Evolutionary conservation across 2,888 invertebrate genomes (phyloP), one percentile per base, ranked within the genome.

Genomic region (Acrobasis consociella): DNA sequence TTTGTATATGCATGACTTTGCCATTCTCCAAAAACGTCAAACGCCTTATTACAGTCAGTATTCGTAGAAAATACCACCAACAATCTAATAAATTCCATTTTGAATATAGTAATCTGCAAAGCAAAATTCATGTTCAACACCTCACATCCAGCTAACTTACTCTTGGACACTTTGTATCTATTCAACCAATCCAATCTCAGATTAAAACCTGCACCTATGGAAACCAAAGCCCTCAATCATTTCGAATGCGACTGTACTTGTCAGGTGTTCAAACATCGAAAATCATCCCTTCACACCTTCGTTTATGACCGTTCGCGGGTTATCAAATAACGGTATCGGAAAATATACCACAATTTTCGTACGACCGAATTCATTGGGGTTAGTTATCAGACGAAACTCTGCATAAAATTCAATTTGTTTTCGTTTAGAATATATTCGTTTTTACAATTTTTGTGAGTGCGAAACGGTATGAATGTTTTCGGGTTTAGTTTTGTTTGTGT

Each of bases 281-380:
- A 38, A 60, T 37, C 16, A 49, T 31, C 58, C 58, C 49, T 58
- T 37, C 31, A 59, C 58, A 49, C 58, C 49, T 59, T 49, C 49
- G 58, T 59, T 38, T 49, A 59, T 49, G 37, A 49, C 49, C 73
- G 73, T 80, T 81, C 71, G 69, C 72, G 72, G 71, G 73, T 74
- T 73, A 77, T 73, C 70, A 78, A 77, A 72, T 70, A 73, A 49
- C 50, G 75, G 73, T 70, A 75, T 70, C 73, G 72, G 70, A 72
- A 73, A 72, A 76, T 76, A 71, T 75, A 74, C 71, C 69, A 74
- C 74, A 74, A 75, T 76, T 71, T 76, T 75, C 74, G 77, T 78
- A 76, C 75, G 72, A 75, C 72, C 72, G 73, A 77, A 75, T 80
- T 74, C 69, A 74, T 74, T 72, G 72, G 71, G 73, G 71, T 76